Evolutionary conservation across 2,888 invertebrate species (phyloP).

Genomic region (Trachelus tabidus): DNA sequence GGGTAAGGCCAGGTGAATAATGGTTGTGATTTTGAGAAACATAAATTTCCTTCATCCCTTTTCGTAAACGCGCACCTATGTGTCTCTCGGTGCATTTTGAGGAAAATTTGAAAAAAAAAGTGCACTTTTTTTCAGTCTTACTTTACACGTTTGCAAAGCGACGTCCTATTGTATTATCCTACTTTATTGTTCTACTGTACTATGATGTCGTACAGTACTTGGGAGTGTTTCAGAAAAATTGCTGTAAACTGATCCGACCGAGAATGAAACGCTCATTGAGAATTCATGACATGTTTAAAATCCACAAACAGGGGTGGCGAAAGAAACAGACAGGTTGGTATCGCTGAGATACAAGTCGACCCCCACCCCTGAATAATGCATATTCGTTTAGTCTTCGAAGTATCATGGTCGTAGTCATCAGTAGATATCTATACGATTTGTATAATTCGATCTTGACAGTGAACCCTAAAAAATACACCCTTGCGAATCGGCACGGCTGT

Average conservation of each 20-base stretch:
- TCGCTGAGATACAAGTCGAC: background rate
- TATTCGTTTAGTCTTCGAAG: background rate
- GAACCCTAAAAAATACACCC: background rate
- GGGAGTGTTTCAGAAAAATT: background rate
- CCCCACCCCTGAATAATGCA: background rate
- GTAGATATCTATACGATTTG: background rate
- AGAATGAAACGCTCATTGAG: background rate
- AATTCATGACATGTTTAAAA: background rate
- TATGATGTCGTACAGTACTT: background rate
- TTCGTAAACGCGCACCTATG: background rate
- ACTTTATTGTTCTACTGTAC: no score
- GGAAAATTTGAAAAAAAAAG: background rate
- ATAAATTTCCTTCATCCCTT: background rate
- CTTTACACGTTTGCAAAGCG: background rate
- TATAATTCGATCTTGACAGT: background rate
- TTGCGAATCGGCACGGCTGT: conserved; percentile 5
- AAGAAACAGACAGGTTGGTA: background rate
- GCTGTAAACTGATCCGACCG: background rate
- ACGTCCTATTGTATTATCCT: background rate
- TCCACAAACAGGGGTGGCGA: background rate
- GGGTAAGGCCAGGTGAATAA: background rate
- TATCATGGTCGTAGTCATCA: background rate
- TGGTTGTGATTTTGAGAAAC: background rate
- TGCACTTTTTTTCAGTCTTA: background rate
- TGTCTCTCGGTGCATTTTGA: background rate